A percentile compares a stretch with the other conserved stretches of the same genome.
Conservation (phyloP, 2,113 vertebrate species). For the Rhagologus leucostigma region DNA sequence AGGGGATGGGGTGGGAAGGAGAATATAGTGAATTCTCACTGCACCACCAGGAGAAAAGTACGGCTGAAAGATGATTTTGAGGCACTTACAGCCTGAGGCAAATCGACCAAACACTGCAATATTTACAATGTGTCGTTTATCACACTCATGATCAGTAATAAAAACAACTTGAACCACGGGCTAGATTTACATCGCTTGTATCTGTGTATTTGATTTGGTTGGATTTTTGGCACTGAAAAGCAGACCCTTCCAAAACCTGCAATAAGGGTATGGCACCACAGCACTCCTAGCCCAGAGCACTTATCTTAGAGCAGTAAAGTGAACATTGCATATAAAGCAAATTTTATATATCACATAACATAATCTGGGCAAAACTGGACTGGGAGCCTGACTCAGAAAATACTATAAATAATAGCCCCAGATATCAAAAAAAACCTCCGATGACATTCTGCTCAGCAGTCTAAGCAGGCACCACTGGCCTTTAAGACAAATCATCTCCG, state of each 20-base stretch:
- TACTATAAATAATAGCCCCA: background rate
- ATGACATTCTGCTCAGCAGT: background rate
- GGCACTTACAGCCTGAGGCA: background rate
- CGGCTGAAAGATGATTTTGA: background rate
- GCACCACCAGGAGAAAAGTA: background rate
- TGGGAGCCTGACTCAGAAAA: background rate
- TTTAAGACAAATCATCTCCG: background rate
- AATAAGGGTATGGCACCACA: background rate
- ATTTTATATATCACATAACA: background rate
- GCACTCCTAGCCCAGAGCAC: background rate
- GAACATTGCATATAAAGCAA: background rate
- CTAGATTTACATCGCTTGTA: background rate
- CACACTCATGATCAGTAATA: background rate
- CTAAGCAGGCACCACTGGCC: background rate
- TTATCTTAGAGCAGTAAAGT: background rate
- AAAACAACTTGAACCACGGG: background rate
- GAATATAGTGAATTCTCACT: background rate
- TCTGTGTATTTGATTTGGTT: background rate
- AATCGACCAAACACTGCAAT: background rate
- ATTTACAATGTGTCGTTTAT: background rate
- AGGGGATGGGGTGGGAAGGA: background rate
- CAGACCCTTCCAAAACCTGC: background rate
- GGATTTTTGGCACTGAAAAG: background rate
- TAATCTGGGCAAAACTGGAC: background rate
- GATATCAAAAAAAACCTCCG: background rate